Base-by-base conservation (phyloP, 2,888 invertebrate genomes). In the Ectemnius cavifrons region DNA sequence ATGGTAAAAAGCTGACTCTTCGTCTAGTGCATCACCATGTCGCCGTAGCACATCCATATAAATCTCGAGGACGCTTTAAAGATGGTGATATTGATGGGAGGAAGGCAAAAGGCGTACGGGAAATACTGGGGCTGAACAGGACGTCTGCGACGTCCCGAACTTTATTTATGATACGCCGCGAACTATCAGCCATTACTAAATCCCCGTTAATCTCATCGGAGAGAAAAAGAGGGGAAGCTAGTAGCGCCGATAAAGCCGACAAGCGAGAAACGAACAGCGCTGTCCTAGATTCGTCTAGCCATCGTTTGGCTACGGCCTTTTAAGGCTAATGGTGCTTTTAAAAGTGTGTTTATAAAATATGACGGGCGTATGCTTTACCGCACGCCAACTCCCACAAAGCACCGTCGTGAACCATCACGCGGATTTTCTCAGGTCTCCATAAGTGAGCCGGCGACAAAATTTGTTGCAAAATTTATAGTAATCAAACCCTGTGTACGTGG, bases 321-420 rank as follows among this genome's bases (percentile, higher is more conserved):
- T 73, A 79, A 67, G 70, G 68, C 63, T 81, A 81, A 81, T 81
- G 75, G 73, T 56, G 69, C 73, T 77, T 73, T 76, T 68, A 37
- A 16, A 60, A 16, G n/a, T 37, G 28, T 60, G 60, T 58, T 52
- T 52, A 52, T 52, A 52, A 52, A 52, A 27, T 27, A 16, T 18
- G 23, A 16, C 11, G n/a, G n/a, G n/a, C 61, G 23, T 23, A 23
- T 23, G 23, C 23, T 23, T 23, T 23, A 23, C 23, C 23, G 5
- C 23, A 14, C 59, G 23, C 20, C 59, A 18, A 18, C 23, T 59
- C 1, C 18, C 20, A 8, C 37, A 11, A 11, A 37, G 37, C 37
- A 37, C 8, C 37, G 1, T 4, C 11, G 6, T 37, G 3, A 2
- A 37, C 8, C 37, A 37, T 37, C 37, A 2, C 37, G 8, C 37